Evolutionary conservation across 2,888 invertebrate genomes (phyloP).

Genomic region (Mongoloraphidia duomilia): DNA sequence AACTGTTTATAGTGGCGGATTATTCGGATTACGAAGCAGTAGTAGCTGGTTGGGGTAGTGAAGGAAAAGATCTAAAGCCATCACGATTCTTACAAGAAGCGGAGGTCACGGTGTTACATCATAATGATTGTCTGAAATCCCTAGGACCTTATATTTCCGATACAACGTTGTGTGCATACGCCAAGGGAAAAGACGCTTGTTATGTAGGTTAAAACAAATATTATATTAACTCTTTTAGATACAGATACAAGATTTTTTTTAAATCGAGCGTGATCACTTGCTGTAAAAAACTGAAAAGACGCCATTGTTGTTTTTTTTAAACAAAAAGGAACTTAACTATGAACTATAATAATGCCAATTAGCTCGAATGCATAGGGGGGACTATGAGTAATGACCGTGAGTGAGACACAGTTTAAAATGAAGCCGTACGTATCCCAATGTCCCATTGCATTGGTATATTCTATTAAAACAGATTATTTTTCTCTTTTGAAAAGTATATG

Average conservation of each 20-base stretch:
- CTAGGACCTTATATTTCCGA: conserved; percentile 29
- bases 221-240: neutral
- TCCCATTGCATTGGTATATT: conserved; percentile 14
- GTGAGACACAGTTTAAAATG: neutral
- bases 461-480: neutral
- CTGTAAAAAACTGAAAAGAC: too few relatives aligned
- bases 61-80: conserved; percentile 23
- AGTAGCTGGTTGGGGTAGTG: conserved; percentile 42
- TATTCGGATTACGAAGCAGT: conserved; percentile 31
- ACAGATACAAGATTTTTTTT: too few relatives aligned
- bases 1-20: conserved; percentile 26
- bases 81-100: conserved; percentile 35
- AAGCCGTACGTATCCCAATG: conserved; percentile 21
- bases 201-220: conserved; percentile 28
- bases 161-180: conserved; percentile 45
- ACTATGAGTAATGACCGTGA: too few relatives aligned
- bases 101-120: conserved; percentile 30
- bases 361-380: too few relatives aligned
- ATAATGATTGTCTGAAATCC: conserved; percentile 28
- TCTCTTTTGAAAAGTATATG: too few relatives aligned
- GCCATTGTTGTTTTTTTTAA: too few relatives aligned
- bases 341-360: too few relatives aligned
- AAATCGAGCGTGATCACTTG: too few relatives aligned
- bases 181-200: conserved; percentile 39
- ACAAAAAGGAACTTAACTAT: too few relatives aligned